Evolutionary conservation across 2,888 invertebrate genomes (phyloP), one percentile per base, ranked within the genome.

Genomic region (Achlya flavicornis): DNA sequence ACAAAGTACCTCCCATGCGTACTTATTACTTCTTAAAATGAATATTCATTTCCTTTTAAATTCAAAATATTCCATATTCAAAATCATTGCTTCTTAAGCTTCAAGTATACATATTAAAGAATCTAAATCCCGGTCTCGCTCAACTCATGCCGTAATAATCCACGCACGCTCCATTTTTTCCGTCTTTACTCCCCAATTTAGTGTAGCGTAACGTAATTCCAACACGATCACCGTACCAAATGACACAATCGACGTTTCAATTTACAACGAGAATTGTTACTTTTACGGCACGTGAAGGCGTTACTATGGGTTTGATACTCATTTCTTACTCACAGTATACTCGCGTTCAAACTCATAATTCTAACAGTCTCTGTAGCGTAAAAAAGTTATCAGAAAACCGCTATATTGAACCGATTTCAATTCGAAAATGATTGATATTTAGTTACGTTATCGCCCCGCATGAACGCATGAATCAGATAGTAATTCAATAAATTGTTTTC

Each of bases 251-350:
- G 16, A 53, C 53, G 53, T 19, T 53, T 53, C 53, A 53, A 53
- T 53, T 53, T 53, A 53, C 53, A 53, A 53, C 19, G 53, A 53
- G 53, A 53, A 53, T 19, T 53, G 53, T 53, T n/a, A 19, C 53
- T 53, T 16, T 10, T 53, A 19, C 10, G 53, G 19, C 19, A 53
- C 53, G 53, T 53, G 19, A 10, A 7, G 19, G 19, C 19, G 3
- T 19, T 53, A 53, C 53, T 53, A 19, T 19, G 2, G 19, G 53
- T 19, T 53, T 6, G 0, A 53, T 19, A 10, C 53, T 53, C 53
- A 19, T 3, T n/a, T 10, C 8, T 53, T 46, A n/a, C 46, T 46
- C 46, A 46, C n/a, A n/a, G 4, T 46, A 0, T 1, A 46, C 46
- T 46, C 46, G 6, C n/a, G 1, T 46, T 7, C 10, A 46, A 46